Percentiles rank a stretch among this genome's conserved stretches.
Evolutionary conservation across 2,113 vertebrate species (phyloP).

Genomic region (Lamprotornis superbus): DNA sequence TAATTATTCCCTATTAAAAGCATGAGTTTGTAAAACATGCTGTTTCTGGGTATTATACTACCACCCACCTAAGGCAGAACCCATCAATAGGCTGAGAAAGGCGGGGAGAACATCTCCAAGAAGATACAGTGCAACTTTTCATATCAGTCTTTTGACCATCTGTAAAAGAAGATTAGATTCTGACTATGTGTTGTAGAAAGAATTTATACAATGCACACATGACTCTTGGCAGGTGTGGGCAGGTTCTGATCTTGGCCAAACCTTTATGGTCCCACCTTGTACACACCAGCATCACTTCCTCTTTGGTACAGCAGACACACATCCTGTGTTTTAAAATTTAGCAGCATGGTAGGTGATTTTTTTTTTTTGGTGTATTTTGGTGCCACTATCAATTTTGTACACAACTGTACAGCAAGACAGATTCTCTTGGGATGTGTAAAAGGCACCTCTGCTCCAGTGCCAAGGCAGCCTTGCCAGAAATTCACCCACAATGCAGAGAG

Average conservation of each 20-base stretch:
- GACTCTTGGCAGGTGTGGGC: neutral
- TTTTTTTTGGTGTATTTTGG: neutral
- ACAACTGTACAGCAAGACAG: neutral
- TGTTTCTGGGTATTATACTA: neutral
- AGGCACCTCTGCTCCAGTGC: neutral
- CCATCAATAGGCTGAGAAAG: neutral
- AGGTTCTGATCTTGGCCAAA: neutral
- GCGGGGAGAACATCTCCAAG: neutral
- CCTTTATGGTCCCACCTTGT: neutral
- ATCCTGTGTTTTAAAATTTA: neutral
- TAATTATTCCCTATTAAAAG: neutral
- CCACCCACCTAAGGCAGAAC: neutral
- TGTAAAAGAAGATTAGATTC: neutral
- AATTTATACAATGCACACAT: fast-evolving
- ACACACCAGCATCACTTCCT: neutral
- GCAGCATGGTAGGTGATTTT: neutral
- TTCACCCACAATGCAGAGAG: neutral
- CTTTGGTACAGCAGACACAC: neutral
- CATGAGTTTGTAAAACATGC: neutral
- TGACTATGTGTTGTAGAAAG: neutral
- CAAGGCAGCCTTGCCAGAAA: neutral
- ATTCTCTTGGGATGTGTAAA: neutral
- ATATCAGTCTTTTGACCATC: neutral
- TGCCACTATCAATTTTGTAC: neutral
- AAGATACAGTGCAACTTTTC: neutral